Conservation (phyloP, 2,797 vertebrate genomes). For the Pogonophryne albipinna region DNA sequence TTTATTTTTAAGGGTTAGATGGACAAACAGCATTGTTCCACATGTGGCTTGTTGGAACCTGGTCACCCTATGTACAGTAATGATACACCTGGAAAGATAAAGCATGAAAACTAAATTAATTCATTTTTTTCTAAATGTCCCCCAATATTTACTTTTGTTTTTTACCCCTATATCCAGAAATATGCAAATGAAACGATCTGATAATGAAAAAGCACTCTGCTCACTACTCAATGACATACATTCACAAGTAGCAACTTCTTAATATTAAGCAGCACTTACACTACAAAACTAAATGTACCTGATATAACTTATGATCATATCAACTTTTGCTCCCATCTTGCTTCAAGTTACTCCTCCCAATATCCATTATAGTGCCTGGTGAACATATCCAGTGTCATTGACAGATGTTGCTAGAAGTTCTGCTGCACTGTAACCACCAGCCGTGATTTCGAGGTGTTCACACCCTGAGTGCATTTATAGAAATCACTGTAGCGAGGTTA, state of each 20-base stretch:
- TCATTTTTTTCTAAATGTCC: too few relatives aligned
- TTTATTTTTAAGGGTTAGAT: too few relatives aligned
- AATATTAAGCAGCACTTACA: background rate
- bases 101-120: too few relatives aligned
- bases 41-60: too few relatives aligned
- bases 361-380: background rate
- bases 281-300: background rate
- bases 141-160: too few relatives aligned
- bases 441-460: background rate
- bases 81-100: too few relatives aligned
- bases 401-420: background rate
- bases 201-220: too few relatives aligned
- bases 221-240: too few relatives aligned
- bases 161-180: too few relatives aligned
- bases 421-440: background rate
- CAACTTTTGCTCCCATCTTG: background rate
- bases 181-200: too few relatives aligned
- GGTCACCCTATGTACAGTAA: too few relatives aligned
- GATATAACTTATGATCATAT: background rate
- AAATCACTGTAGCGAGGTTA: conserved; percentile 2
- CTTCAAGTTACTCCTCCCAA: background rate
- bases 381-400: background rate
- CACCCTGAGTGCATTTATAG: background rate
- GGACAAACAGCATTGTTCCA: too few relatives aligned
- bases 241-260: background rate